Percentiles rank a stretch among this genome's conserved stretches.
These are phyloP conservation scores for Gallinago paraguaiae DNA, from an alignment of 2,113 vertebrate species.

Conservation along the genomic window DNA sequence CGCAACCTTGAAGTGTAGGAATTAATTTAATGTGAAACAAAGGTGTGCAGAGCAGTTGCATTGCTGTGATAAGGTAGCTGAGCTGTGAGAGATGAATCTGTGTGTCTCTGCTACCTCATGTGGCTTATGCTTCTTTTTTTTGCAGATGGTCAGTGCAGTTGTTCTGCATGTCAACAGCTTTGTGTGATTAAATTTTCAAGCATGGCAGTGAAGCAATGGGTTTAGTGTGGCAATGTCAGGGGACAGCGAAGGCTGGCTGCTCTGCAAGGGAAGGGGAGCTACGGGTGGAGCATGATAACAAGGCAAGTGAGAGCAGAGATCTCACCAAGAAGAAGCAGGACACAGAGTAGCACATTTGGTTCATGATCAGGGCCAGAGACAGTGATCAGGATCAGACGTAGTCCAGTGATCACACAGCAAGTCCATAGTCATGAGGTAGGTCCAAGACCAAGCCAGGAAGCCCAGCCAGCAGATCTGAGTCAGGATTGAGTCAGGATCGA, in stretches of 20 bases:
- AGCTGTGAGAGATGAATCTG: not conserved
- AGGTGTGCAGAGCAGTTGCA: not conserved
- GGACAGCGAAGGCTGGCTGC: not conserved
- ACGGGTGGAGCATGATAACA: not conserved
- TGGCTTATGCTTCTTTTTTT: not conserved
- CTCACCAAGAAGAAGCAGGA: not conserved
- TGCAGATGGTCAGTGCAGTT: not conserved
- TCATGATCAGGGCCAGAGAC: not conserved
- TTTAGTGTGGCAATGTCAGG: not conserved
- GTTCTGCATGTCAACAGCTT: not conserved
- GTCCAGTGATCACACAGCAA: not conserved
- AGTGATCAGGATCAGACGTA: not conserved
- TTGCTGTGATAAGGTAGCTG: not conserved
- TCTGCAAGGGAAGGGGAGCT: not conserved
- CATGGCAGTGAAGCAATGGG: not conserved
- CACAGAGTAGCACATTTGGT: accelerated
- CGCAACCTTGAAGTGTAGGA: not conserved
- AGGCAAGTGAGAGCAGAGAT: not conserved
- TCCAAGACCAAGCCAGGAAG: not conserved
- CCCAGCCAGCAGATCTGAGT: not conserved
- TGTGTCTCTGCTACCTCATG: not conserved
- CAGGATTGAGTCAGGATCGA: not conserved
- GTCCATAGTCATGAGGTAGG: not conserved
- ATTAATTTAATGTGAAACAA: not conserved
- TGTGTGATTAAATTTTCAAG: not conserved